phyloP scores from a whole-genome alignment of 2,113 vertebrate genomes.

The Silurus glanis region DNA sequence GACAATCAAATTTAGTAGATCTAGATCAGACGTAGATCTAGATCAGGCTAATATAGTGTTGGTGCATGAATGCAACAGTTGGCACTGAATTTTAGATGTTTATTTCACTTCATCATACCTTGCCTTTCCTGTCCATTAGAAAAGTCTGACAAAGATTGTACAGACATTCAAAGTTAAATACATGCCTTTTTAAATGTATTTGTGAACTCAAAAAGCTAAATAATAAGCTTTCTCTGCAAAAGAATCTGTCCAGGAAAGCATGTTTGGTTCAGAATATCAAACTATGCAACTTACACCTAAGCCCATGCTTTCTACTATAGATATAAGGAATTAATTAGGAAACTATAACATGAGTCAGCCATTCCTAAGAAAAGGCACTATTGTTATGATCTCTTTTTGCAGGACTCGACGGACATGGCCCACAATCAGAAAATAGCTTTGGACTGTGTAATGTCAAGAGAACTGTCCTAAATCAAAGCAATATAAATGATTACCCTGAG shows the following conservation, averaged over 20 bases:
- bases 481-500: background rate
- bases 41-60: constrained; percentile 16
- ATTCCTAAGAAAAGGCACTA: background rate
- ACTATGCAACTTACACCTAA: background rate
- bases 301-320: background rate
- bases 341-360: background rate
- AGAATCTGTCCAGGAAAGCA: background rate
- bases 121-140: background rate
- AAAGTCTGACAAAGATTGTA: background rate
- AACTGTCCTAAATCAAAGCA: background rate
- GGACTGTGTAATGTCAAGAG: constrained; percentile 7
- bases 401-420: constrained; percentile 5
- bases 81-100: background rate
- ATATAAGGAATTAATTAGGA: background rate
- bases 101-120: background rate
- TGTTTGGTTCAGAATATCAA: background rate
- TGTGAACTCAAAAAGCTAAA: background rate
- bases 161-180: background rate
- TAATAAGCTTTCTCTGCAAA: background rate
- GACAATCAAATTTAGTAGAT: constrained; percentile 17
- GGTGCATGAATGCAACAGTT: background rate
- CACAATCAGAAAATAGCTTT: constrained; percentile 21
- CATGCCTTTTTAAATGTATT: background rate
- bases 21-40: constrained; percentile 28
- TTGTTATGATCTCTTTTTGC: background rate